A percentile compares a stretch with the other conserved stretches of the same genome.
phyloP scores from a whole-genome alignment of 2,113 vertebrate species.

The Girardinichthys multiradiatus region DNA sequence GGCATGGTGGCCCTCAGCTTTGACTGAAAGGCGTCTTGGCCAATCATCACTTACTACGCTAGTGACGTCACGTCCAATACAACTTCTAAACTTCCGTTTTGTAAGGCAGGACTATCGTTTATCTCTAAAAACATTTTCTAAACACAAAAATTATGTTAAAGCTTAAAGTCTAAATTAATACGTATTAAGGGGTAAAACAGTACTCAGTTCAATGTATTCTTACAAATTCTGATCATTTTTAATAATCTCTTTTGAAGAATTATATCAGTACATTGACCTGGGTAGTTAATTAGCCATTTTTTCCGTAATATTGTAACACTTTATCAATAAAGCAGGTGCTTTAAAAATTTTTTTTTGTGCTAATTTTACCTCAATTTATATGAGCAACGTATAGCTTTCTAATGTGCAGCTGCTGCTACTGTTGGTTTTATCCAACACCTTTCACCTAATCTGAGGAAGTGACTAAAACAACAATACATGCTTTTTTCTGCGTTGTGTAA shows the following conservation, averaged over 20 bases:
- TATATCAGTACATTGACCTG: no score
- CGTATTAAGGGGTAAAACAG: neutral
- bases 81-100: neutral
- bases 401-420: neutral
- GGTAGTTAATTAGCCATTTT: neutral
- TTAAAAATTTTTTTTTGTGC: neutral
- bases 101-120: no score
- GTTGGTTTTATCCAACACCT: neutral
- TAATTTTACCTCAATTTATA: neutral
- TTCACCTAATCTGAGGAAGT: neutral
- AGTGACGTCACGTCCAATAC: neutral
- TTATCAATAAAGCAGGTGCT: neutral
- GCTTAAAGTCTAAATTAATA: no score
- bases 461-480: neutral
- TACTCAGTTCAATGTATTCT: no score
- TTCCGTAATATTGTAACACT: neutral
- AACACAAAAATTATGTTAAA: no score
- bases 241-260: no score
- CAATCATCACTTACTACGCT: neutral
- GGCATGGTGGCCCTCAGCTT: slow-evolving; percentile 11
- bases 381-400: neutral
- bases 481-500: neutral
- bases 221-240: no score
- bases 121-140: no score
- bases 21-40: neutral